Percentiles rank a stretch among this genome's conserved stretches.
These are phyloP conservation scores for Hylaeus volcanicus DNA, from an alignment of 1,140 invertebrate genomes.

Conservation along the genomic window DNA sequence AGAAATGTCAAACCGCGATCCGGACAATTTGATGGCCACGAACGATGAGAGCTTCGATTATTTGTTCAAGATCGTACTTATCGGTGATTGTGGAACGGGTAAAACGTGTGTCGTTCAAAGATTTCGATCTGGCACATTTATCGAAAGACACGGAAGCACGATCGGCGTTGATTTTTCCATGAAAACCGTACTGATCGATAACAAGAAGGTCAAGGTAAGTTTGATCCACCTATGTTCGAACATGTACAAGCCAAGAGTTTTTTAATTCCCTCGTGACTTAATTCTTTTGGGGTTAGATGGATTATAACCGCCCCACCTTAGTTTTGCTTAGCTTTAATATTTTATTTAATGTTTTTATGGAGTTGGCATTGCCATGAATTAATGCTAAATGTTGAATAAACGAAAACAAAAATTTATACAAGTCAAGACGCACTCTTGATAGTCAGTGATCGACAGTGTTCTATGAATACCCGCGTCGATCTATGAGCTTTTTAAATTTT, in stretches of 20 bases:
- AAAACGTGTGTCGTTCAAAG: constrained; percentile 95
- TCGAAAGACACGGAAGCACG: constrained; percentile 95
- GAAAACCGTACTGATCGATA: constrained; percentile 96
- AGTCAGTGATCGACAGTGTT: too few relatives aligned
- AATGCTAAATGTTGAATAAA: too few relatives aligned
- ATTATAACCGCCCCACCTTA: background rate
- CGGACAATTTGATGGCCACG: constrained; percentile 82
- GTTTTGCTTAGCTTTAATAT: background rate
- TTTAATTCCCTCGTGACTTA: background rate
- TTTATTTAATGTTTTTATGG: background rate
- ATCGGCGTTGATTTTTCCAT: constrained; percentile 98
- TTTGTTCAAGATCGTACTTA: constrained; percentile 91
- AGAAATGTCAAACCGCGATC: constrained; percentile 81
- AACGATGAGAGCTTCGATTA: constrained; percentile 89
- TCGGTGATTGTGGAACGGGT: constrained; percentile 91
- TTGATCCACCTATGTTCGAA: background rate
- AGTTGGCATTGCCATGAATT: too few relatives aligned
- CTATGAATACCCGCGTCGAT: too few relatives aligned
- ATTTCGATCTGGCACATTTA: constrained; percentile 95
- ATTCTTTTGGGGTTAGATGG: background rate
- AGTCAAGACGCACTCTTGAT: too few relatives aligned
- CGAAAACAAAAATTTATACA: too few relatives aligned
- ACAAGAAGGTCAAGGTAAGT: constrained; percentile 94
- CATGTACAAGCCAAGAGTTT: background rate
- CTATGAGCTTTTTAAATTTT: too few relatives aligned